Percentiles rank a stretch among this genome's conserved stretches.
phyloP scores from a whole-genome alignment of 2,113 vertebrate species.

The Ophiodon elongatus region DNA sequence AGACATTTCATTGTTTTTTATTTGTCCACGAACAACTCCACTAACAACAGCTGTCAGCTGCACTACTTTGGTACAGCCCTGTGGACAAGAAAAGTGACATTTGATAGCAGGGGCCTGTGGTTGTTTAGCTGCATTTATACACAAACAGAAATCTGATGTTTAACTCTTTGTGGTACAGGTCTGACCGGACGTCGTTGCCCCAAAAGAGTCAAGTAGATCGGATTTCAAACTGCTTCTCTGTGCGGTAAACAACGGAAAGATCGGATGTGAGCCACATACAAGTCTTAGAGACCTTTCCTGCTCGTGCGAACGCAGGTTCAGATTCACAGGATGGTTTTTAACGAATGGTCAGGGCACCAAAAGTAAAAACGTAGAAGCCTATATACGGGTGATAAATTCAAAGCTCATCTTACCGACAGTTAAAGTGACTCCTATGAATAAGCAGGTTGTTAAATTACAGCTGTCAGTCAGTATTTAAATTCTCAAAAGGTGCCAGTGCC shows the following conservation, averaged over 20 bases:
- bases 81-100: slow-evolving; percentile 38
- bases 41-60: not conserved
- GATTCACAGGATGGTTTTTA: not conserved
- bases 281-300: not conserved
- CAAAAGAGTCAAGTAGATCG: not conserved
- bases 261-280: not conserved
- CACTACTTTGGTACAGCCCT: not conserved
- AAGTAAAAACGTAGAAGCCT: not conserved
- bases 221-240: not conserved
- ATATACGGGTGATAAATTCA: not conserved
- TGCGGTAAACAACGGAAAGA: not conserved
- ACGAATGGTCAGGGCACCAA: not conserved
- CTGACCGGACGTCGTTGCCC: slow-evolving; percentile 11
- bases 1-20: not conserved
- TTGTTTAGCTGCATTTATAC: slow-evolving; percentile 40
- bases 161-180: slow-evolving; percentile 37
- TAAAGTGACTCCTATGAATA: not conserved
- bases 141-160: slow-evolving; percentile 31
- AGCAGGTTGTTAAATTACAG: not conserved
- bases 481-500: not conserved
- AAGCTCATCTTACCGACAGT: not conserved
- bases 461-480: not conserved
- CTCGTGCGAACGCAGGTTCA: not conserved
- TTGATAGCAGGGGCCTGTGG: slow-evolving; percentile 46
- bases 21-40: not conserved